Evolutionary conservation across 2,888 invertebrate species (phyloP), one percentile per base, ranked within the genome.

Genomic region (Ptilodon capucinus): DNA sequence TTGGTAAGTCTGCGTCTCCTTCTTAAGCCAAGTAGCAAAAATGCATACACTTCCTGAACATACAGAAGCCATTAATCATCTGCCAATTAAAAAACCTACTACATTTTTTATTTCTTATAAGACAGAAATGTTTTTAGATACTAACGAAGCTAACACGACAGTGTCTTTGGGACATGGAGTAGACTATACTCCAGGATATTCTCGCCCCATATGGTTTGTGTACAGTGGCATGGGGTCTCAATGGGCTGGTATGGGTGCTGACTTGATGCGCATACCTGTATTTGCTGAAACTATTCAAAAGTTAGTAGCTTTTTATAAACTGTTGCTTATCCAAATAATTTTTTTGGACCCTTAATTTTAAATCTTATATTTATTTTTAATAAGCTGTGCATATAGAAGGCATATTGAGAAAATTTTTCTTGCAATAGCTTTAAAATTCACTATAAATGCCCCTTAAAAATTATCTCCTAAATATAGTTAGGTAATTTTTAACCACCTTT

Each of bases 181-280:
- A 0, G 68, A 71, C 8, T 68, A 71, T 42, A 71, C 51, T 40
- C 53, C 70, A 0, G 78, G 72, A 0, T 70, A 38, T 0, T 50
- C 45, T 2, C 62, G 85, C 1, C 93, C 93, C 3, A 65, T 94
- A 1, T 94, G 94, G 93, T 94, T 92, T 64, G 83, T 94, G 35
- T 94, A 93, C 80, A 93, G 94, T 45, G 94, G 94, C n/a, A 94
- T 95, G 94, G 94, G 94, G 0, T 92, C 93, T 0, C 94, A 94
- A 66, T 94, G 94, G 94, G 77, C 91, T 23, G 92, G 92, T 13
- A 94, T 94, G 94, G 94, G 93, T 0, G 77, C 86, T 40, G 86
- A 91, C 5, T 79, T 95, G 42, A 92, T 95, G 92, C 71, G 77
- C n/a, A 78, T 94, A 34, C 92, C 93, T 2, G 74, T 89, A 5